Evolutionary conservation across 2,113 vertebrate genomes (phyloP).

Genomic region (Setophaga petechia): DNA sequence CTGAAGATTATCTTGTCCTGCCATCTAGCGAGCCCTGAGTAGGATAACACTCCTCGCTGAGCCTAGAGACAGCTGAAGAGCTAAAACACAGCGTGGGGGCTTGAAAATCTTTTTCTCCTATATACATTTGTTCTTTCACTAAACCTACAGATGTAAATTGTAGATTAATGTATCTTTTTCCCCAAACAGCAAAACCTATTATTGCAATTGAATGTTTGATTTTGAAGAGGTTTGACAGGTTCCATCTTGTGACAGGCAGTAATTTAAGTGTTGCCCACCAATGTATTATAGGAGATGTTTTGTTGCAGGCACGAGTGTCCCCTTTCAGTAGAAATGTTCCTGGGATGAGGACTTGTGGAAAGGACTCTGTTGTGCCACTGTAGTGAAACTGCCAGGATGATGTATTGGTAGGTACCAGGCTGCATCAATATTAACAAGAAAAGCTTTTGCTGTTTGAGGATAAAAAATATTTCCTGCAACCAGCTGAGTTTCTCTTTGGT

Average conservation of each 20-base stretch:
- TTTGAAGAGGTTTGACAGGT: not conserved
- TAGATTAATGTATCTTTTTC: not conserved
- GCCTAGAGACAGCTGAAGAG: not conserved
- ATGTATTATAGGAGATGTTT: not conserved
- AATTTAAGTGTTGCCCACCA: not conserved
- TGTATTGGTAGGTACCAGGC: not conserved
- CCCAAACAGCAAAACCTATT: not conserved
- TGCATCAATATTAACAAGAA: not conserved
- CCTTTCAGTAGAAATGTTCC: not conserved
- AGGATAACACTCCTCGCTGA: not conserved
- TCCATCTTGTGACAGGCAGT: not conserved
- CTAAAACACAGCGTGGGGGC: not conserved
- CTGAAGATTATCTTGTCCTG: conserved; percentile 57
- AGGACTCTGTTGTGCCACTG: not conserved
- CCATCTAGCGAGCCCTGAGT: conserved; percentile 51
- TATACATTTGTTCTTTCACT: not conserved
- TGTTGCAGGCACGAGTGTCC: not conserved
- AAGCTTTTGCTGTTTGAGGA: not conserved
- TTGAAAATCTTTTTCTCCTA: not conserved
- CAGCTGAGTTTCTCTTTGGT: not conserved
- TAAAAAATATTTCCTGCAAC: not conserved
- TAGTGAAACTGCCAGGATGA: not conserved
- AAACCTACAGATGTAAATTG: not conserved
- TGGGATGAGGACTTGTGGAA: not conserved
- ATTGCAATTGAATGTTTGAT: not conserved